These are phyloP conservation scores for Clarias macrocephalus DNA, from an alignment of 2,113 vertebrate species.

Conservation along the genomic window DNA sequence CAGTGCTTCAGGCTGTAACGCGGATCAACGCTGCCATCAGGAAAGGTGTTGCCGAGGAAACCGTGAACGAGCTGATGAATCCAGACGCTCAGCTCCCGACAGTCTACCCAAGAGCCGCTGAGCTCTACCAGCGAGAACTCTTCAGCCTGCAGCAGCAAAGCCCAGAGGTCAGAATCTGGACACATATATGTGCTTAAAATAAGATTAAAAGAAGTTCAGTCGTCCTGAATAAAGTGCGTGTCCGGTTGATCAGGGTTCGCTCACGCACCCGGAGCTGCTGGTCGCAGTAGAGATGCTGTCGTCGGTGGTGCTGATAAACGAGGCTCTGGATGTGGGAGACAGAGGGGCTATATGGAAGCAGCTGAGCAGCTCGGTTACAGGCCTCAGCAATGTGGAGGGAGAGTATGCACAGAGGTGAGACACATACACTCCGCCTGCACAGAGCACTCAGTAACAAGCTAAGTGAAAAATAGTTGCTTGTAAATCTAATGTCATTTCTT, in stretches of 20 bases:
- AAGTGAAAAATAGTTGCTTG: too few relatives aligned
- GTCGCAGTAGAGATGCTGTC: constrained; percentile 98
- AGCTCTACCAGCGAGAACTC: constrained; percentile 92
- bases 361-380: constrained; percentile 85
- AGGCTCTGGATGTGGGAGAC: constrained; percentile 86
- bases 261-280: constrained; percentile 87
- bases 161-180: constrained; percentile 72
- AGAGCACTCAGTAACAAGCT: neutral
- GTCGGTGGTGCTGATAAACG: constrained; percentile 92
- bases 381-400: constrained; percentile 91
- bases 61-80: constrained; percentile 87
- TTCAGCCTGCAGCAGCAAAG: constrained; percentile 91
- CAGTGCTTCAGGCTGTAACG: constrained; percentile 85
- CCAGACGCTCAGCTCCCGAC: constrained; percentile 91
- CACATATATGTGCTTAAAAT: neutral
- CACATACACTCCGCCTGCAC: neutral
- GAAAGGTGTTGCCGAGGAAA: constrained; percentile 81
- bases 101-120: constrained; percentile 84
- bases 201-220: neutral
- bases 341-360: constrained; percentile 84
- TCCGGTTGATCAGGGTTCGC: constrained; percentile 74
- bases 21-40: constrained; percentile 85
- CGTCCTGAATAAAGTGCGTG: neutral
- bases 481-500: too few relatives aligned
- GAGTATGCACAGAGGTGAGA: constrained; percentile 89